Percentiles rank a stretch among this genome's conserved stretches.
phyloP scores from a whole-genome alignment of 1,140 invertebrate genomes.

The Trichonephila clavata region DNA sequence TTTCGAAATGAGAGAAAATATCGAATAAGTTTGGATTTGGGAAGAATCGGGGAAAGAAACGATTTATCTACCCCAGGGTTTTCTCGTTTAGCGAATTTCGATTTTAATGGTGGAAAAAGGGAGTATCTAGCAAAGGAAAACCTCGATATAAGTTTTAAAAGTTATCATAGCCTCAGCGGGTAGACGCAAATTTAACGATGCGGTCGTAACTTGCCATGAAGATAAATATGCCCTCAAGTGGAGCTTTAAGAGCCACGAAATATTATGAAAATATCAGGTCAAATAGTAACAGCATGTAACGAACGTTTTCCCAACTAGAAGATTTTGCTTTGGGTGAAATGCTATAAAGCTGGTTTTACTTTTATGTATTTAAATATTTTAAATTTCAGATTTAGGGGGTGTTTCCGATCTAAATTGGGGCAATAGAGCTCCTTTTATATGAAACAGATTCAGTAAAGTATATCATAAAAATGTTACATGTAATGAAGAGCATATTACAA shows the following conservation, averaged over 20 bases:
- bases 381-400: neutral
- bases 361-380: neutral
- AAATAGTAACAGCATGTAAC: constrained; percentile 31
- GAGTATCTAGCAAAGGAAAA: neutral
- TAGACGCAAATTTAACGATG: constrained; percentile 26
- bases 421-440: neutral
- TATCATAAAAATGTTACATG: neutral
- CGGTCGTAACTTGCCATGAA: neutral
- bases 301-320: neutral
- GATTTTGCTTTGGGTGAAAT: neutral
- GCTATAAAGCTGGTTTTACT: constrained; percentile 1
- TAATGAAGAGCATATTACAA: neutral
- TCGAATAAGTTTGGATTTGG: constrained; percentile 55
- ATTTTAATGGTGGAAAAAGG: constrained; percentile 48
- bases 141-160: constrained; percentile 4
- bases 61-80: constrained; percentile 52
- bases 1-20: constrained; percentile 61
- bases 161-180: neutral
- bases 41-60: constrained; percentile 32
- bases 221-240: constrained; percentile 19
- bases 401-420: neutral
- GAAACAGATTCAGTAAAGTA: neutral
- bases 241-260: constrained; percentile 12
- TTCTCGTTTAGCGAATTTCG: constrained; percentile 56
- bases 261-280: constrained; percentile 16